Conservation (phyloP, 2,113 vertebrate species). For the Maccullochella peelii region DNA sequence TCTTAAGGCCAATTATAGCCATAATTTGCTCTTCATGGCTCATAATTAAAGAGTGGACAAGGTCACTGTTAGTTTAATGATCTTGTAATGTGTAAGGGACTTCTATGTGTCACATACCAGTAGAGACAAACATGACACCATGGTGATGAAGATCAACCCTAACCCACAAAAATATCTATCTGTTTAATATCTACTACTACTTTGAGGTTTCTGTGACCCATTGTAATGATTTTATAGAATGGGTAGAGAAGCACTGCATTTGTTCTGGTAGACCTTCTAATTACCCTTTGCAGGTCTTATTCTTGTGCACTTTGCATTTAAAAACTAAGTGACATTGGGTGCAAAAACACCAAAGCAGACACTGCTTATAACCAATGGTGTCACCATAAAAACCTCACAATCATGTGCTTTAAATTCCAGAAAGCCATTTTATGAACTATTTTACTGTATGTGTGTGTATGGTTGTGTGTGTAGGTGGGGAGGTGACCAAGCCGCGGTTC, state of each 20-base stretch:
- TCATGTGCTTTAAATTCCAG: neutral
- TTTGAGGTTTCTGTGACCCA: neutral
- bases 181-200: neutral
- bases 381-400: neutral
- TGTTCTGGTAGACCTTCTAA: neutral
- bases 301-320: neutral
- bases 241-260: neutral
- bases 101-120: neutral
- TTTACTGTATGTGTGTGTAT: slow-evolving; percentile 19
- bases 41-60: slow-evolving; percentile 16
- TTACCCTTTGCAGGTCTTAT: neutral
- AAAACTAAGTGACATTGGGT: neutral
- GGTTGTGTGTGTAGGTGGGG: slow-evolving; percentile 87
- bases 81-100: neutral
- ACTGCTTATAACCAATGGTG: neutral
- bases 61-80: slow-evolving; percentile 10
- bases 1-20: slow-evolving; percentile 28
- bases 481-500: slow-evolving; percentile 94
- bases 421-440: neutral
- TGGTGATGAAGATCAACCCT: slow-evolving; percentile 11
- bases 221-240: neutral
- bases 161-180: no score
- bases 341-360: neutral
- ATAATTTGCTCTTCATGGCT: slow-evolving; percentile 11
- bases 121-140: neutral